Conservation (phyloP, 2,113 vertebrate genomes). For the Pyxicephalus adspersus region DNA sequence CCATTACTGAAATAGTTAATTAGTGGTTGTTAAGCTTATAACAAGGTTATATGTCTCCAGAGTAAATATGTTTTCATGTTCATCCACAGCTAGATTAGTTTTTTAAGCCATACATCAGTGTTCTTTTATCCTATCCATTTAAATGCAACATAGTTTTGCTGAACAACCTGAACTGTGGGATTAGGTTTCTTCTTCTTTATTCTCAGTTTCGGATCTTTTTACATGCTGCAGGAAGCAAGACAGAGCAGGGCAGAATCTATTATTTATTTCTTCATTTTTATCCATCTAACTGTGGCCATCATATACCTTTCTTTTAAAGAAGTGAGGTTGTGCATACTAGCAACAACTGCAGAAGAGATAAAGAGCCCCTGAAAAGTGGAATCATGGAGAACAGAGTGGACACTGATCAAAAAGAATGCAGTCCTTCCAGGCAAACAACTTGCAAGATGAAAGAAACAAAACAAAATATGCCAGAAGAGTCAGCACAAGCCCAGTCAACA, state of each 20-base stretch:
- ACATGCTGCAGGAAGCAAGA: slow-evolving; percentile 59
- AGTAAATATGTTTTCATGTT: slow-evolving; percentile 21
- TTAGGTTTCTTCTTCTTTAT: slow-evolving; percentile 69
- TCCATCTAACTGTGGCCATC: slow-evolving; percentile 46
- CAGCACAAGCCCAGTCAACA: background rate
- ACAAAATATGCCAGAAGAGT: background rate
- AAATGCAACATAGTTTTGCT: slow-evolving; percentile 58
- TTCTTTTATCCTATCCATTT: background rate
- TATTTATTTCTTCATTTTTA: slow-evolving; percentile 71
- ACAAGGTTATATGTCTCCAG: background rate
- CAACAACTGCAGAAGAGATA: slow-evolving; percentile 63
- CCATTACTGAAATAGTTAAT: slow-evolving; percentile 21
- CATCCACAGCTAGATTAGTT: slow-evolving; percentile 1
- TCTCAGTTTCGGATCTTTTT: slow-evolving; percentile 68
- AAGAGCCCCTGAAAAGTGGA: slow-evolving; percentile 70
- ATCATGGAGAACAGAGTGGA: slow-evolving; percentile 70
- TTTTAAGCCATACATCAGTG: background rate
- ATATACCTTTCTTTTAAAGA: slow-evolving; percentile 39
- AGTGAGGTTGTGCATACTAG: slow-evolving; percentile 67
- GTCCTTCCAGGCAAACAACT: slow-evolving; percentile 46
- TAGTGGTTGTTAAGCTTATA: slow-evolving; percentile 12
- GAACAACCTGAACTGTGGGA: slow-evolving; percentile 64
- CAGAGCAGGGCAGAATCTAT: slow-evolving; percentile 74
- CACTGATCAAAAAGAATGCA: slow-evolving; percentile 62
- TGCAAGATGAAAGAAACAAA: background rate